Evolutionary conservation across 2,888 invertebrate genomes (phyloP).

Genomic region (Gonocerus acuteangulatus): DNA sequence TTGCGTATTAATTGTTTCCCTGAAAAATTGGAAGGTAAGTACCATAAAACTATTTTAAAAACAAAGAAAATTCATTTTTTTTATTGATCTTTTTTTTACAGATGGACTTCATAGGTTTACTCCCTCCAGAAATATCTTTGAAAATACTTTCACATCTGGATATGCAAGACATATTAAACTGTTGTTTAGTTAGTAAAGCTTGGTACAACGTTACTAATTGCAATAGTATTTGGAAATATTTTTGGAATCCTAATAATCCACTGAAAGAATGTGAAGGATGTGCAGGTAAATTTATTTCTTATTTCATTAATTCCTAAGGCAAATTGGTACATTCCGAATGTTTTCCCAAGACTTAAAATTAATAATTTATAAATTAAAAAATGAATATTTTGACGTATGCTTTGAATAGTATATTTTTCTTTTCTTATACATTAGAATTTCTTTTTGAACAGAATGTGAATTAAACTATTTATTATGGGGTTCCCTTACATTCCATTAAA

Average conservation of each 20-base stretch:
- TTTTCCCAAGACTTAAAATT: no score
- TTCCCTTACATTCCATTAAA: no score
- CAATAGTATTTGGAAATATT: slow-evolving; percentile 19
- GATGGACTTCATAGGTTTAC: slow-evolving; percentile 11
- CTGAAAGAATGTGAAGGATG: slow-evolving; percentile 17
- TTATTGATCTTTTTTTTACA: not conserved
- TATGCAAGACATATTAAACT: slow-evolving; percentile 7
- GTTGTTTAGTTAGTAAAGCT: slow-evolving; percentile 15
- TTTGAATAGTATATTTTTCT: no score
- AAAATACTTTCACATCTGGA: slow-evolving; percentile 20
- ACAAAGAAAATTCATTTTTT: not conserved
- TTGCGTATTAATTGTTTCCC: no score
- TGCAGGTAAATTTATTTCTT: not conserved
- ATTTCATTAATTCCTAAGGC: not conserved
- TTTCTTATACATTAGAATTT: no score
- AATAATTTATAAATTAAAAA: no score
- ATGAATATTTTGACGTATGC: no score
- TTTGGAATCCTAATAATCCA: slow-evolving; percentile 22
- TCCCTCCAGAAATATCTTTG: slow-evolving; percentile 21
- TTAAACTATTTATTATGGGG: no score
- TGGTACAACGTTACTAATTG: slow-evolving; percentile 18
- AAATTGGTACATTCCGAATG: no score
- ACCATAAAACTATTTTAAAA: no score
- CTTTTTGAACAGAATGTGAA: no score
- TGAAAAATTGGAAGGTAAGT: no score